Base-by-base conservation (phyloP, 2,888 invertebrate genomes). In the Ptychoptera contaminata region DNA sequence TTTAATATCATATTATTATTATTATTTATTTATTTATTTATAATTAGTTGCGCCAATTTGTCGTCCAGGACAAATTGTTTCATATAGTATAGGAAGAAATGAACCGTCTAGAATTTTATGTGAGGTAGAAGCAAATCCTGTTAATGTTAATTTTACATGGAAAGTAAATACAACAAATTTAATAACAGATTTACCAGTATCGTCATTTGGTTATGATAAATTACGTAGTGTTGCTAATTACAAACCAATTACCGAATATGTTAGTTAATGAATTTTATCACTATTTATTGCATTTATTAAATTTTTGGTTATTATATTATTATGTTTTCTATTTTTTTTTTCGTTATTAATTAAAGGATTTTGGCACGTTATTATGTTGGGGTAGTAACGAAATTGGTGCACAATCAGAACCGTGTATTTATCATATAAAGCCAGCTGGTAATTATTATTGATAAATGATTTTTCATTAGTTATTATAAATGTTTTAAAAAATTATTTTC, bases 401-500 rank as follows among this genome's bases (percentile, higher is more conserved):
- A 50, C 82, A 82, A 61, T 71, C 70, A 52, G 77, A 78, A 48
- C 82, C 83, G 1, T 83, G 83, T 59, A 73, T 81, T 41, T 82
- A 76, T 60, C 76, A 75, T 57, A 74, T 83, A 51, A 77, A 77
- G 52, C 81, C 82, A 42, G 82, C 82, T 58, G 82, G 83, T 74
- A 63, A 60, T 8, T 37, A 3, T 37, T 37, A 6, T 37, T 37
- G 5, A 3, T 35, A 6, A 6, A 6, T n/a, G 3, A 37, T 14
- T 14, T 9, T n/a, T n/a, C 3, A 12, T 12, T 37, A 12, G 12
- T 14, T 37, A 10, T 16, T 11, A n/a, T 36, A 30, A 30, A 30
- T 12, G 14, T 6, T 8, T 2, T 8, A 31, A 32, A 12, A 15
- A 34, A 32, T 23, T 55, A 52, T 23, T 23, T 23, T 23, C 7